Percentiles rank a stretch among this genome's conserved stretches.
Evolutionary conservation across 2,797 vertebrate genomes (phyloP).

Genomic region (Labroides dimidiatus): DNA sequence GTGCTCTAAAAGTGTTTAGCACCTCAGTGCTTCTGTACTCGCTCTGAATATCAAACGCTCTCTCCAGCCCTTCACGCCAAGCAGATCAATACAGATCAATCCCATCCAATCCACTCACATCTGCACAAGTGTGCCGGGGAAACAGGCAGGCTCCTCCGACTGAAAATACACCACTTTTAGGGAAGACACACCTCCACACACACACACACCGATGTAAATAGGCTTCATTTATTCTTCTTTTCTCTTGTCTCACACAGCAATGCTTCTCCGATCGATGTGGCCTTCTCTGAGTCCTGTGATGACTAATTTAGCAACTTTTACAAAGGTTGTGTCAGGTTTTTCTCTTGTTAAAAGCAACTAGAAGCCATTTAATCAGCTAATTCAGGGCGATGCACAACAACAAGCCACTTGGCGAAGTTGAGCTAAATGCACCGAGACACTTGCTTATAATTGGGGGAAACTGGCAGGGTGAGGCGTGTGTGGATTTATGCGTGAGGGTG

Average conservation of each 20-base stretch:
- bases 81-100: conserved; percentile 71
- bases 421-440: conserved; percentile 53
- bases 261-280: conserved; percentile 15
- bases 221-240: conserved; percentile 19
- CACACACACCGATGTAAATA: conserved; percentile 12
- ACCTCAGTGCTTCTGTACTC: conserved; percentile 56
- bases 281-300: conserved; percentile 4
- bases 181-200: conserved; percentile 27
- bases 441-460: conserved; percentile 52
- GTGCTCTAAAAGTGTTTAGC: conserved; percentile 69
- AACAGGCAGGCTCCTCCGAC: conserved; percentile 23
- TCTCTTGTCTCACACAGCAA: conserved; percentile 2
- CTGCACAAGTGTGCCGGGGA: conserved; percentile 49
- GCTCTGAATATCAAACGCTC: conserved; percentile 71
- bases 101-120: conserved; percentile 68
- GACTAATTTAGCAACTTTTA: conserved; percentile 31
- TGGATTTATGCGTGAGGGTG: conserved; percentile 34
- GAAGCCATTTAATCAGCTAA: conserved; percentile 37
- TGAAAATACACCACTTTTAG: conserved; percentile 37
- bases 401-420: conserved; percentile 31
- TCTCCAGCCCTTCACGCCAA: conserved; percentile 52
- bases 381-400: conserved; percentile 41
- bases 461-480: conserved; percentile 26
- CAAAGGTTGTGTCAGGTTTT: conserved; percentile 18
- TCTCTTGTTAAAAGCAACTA: conserved; percentile 4